A percentile compares a stretch with the other conserved stretches of the same genome.
These are phyloP conservation scores for Mythimna impura DNA, from an alignment of 2,888 invertebrate genomes.

Conservation along the genomic window DNA sequence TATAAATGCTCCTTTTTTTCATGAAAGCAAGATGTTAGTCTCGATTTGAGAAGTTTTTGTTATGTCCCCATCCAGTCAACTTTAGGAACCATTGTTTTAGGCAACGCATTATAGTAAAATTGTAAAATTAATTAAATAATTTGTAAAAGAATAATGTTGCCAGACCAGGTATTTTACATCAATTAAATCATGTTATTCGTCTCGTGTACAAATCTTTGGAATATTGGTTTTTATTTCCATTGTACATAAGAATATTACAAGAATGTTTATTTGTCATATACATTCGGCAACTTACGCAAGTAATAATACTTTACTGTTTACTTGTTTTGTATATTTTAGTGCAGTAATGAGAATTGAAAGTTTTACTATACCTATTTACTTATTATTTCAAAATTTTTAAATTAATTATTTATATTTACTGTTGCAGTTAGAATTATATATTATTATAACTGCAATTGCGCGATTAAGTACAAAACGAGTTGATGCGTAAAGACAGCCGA, in stretches of 20 bases:
- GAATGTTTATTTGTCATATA: constrained; percentile 55
- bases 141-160: not conserved
- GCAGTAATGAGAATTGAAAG: constrained; percentile 46
- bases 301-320: constrained; percentile 29
- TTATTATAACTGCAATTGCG: constrained; percentile 42
- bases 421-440: constrained; percentile 44
- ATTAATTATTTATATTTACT: constrained; percentile 57
- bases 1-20: too few species aligned
- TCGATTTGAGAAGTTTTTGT: too few species aligned
- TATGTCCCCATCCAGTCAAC: too few species aligned
- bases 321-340: constrained; percentile 61
- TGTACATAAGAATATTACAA: constrained; percentile 61
- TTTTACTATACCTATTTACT: constrained; percentile 39
- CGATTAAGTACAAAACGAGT: constrained; percentile 54
- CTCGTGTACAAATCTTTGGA: constrained; percentile 75
- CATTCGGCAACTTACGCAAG: constrained; percentile 41
- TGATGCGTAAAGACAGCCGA: constrained; percentile 34
- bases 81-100: too few species aligned
- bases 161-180: constrained; percentile 52
- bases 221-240: constrained; percentile 78
- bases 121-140: not conserved
- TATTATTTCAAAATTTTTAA: constrained; percentile 39
- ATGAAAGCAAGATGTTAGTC: too few species aligned
- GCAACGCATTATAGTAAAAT: not conserved
- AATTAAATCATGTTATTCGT: constrained; percentile 67